Base-by-base conservation (phyloP, 2,113 vertebrate genomes). In the Collichthys lucidus region DNA sequence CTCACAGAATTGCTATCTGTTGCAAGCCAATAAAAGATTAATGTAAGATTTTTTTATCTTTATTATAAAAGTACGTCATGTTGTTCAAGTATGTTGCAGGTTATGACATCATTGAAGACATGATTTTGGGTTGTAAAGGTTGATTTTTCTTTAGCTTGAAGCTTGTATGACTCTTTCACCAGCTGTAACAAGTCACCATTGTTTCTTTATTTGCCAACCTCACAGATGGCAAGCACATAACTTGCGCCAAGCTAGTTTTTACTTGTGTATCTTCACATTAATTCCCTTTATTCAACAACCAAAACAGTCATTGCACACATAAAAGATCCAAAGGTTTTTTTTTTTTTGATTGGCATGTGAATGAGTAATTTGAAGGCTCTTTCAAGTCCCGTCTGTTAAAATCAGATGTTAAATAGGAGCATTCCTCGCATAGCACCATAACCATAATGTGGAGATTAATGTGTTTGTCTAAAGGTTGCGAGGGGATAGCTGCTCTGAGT, bases 361-460 rank as follows among this genome's bases (percentile, higher is more conserved):
- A 67, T 79, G 80, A 81, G 80, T 89, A 47, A 87, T 89, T 86
- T 85, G 22, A 59, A 82, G 78, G 64, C 78, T 78, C 85, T 90
- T 87, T 92, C 72, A 89, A 73, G 89, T 88, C 65, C 46, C 46
- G 55, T 80, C 52, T 26, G 61, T 77, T 83, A 72, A 88, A 85
- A 84, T 83, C 79, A 65, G 82, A 86, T 85, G 72, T 79, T 87
- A 77, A 87, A 85, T 83, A 40, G 76, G 55, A 70, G 66, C 93
- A 94, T 93, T 93, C 88, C 86, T 90, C 2, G 5, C 75, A 94
- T 92, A 85, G 68, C 79, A 92, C 73, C n/a, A 44, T 64, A 50
- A 74, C 78, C 88, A 85, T 86, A 91, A 84, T 31, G 68, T 80
- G 74, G 65, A 92, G 84, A 92, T 90, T 70, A 88, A 92, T 89